These are phyloP conservation scores for Branchinecta lindahli DNA, from an alignment of 1,140 invertebrate species.

Conservation along the genomic window DNA sequence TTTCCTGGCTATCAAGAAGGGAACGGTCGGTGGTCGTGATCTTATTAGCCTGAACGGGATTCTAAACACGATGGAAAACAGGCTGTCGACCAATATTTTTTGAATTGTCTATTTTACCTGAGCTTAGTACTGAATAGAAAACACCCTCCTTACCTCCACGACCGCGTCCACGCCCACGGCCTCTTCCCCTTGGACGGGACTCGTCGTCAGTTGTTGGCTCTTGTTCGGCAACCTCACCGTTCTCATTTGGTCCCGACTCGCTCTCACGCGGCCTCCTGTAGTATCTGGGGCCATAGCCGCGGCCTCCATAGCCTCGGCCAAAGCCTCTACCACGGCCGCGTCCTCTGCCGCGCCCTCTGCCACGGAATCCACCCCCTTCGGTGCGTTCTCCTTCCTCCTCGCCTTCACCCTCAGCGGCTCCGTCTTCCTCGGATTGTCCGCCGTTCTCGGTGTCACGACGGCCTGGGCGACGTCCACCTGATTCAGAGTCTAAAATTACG, in stretches of 20 bases:
- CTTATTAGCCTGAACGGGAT: too few relatives aligned
- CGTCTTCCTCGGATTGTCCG: neutral
- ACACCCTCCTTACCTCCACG: neutral
- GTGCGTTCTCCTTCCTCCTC: neutral
- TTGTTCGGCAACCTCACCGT: neutral
- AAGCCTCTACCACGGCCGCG: neutral
- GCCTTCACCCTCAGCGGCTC: neutral
- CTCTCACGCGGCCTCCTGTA: neutral
- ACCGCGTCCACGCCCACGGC: neutral
- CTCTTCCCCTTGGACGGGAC: neutral
- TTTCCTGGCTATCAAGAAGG: too few relatives aligned
- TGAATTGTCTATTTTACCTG: too few relatives aligned
- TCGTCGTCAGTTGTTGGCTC: neutral
- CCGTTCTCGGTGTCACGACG: neutral
- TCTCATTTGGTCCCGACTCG: neutral
- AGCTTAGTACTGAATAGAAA: too few relatives aligned
- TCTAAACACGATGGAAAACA: too few relatives aligned
- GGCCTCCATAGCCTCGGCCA: neutral
- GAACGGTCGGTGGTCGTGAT: too few relatives aligned
- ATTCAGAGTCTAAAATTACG: too few relatives aligned
- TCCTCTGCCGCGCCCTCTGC: slow-evolving; percentile 6
- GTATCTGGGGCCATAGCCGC: slow-evolving; percentile 2
- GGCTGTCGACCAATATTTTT: too few relatives aligned
- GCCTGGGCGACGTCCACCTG: too few relatives aligned
- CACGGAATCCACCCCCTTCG: neutral